Conservation (phyloP, 2,797 vertebrate species). For the Xerus rutilus region DNA sequence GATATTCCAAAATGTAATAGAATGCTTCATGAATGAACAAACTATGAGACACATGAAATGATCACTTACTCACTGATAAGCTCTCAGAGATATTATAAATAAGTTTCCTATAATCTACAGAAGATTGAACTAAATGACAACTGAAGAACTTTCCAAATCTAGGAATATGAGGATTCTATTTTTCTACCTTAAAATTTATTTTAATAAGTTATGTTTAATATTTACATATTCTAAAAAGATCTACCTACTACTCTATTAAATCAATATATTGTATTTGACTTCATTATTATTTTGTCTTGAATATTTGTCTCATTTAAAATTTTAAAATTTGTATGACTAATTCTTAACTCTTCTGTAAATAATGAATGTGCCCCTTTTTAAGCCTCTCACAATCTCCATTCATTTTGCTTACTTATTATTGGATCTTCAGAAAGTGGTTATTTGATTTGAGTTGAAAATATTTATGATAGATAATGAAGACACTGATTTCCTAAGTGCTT, state of each 20-base stretch:
- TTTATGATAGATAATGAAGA: not conserved
- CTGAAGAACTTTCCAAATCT: not conserved
- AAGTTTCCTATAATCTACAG: not conserved
- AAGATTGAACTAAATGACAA: not conserved
- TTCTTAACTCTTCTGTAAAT: not conserved
- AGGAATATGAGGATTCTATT: not conserved
- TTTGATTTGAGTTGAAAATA: not conserved
- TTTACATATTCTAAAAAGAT: not conserved
- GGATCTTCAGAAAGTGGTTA: not conserved
- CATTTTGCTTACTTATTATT: not conserved
- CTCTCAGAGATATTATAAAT: not conserved
- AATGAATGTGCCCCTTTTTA: not conserved
- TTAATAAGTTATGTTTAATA: conserved; percentile 22
- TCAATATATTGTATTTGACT: not conserved
- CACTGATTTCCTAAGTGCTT: not conserved
- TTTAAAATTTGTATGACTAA: not conserved
- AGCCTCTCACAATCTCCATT: not conserved
- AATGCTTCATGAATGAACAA: not conserved
- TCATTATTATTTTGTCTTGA: not conserved
- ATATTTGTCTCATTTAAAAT: not conserved
- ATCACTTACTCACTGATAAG: not conserved
- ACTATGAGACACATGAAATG: not conserved
- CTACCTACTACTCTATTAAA: not conserved
- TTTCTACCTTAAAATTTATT: conserved; percentile 26
- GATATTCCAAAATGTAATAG: not conserved